Percentiles rank a stretch among this genome's conserved stretches.
Evolutionary conservation across 2,888 invertebrate genomes (phyloP).

Genomic region (Minunthozetes semirufus): DNA sequence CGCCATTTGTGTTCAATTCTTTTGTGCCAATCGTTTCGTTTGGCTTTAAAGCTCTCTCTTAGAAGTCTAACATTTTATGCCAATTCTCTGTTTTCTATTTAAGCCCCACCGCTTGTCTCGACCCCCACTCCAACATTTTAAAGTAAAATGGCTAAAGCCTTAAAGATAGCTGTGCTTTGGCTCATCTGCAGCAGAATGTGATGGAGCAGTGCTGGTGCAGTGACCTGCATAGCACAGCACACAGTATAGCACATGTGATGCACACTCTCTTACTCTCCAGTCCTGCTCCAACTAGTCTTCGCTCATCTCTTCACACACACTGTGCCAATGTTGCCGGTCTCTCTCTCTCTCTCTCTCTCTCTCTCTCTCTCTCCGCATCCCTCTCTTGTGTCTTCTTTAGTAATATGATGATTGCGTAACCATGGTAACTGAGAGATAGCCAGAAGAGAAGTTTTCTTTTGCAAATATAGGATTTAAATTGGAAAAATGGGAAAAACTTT

Average conservation of each 20-base stretch:
- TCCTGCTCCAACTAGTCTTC: conserved; percentile 9
- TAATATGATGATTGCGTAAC: conserved; percentile 15
- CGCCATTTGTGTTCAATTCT: not conserved
- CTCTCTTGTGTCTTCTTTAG: not conserved
- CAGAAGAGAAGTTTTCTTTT: conserved; percentile 19
- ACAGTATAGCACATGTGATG: conserved; percentile 14
- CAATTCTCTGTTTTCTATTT: conserved; percentile 6
- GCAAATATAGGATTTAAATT: conserved; percentile 31
- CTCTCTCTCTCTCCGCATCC: not conserved
- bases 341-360: not conserved
- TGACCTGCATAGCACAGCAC: conserved; percentile 4
- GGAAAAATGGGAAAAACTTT: conserved; percentile 27
- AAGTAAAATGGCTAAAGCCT: conserved; percentile 26
- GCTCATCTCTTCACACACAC: not conserved
- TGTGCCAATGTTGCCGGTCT: not conserved
- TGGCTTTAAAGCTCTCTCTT: not conserved
- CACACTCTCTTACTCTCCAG: not conserved
- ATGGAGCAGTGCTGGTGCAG: conserved; percentile 10
- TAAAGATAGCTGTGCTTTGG: conserved; percentile 15
- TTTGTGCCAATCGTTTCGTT: not conserved
- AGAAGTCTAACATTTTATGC: not conserved
- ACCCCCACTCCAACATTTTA: conserved; percentile 21
- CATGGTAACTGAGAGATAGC: conserved; percentile 4
- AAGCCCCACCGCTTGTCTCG: conserved; percentile 5
- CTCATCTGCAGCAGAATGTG: conserved; percentile 23